phyloP scores from a whole-genome alignment of 2,888 invertebrate genomes.

The Acrocyrtus sp. region DNA sequence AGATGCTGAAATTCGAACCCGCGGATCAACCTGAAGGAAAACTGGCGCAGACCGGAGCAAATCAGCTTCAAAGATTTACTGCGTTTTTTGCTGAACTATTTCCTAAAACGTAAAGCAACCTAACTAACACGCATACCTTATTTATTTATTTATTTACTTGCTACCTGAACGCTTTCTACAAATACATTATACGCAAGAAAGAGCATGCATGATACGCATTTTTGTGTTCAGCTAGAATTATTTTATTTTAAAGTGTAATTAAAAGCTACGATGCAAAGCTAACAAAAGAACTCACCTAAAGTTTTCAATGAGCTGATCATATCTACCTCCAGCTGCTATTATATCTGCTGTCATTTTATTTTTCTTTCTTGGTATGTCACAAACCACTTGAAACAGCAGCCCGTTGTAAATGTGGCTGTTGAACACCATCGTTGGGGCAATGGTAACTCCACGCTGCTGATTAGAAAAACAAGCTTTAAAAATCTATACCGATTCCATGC shows the following conservation, averaged over 20 bases:
- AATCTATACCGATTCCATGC: too few relatives aligned
- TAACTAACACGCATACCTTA: too few relatives aligned
- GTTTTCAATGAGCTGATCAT: conserved; percentile 81
- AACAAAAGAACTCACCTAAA: conserved; percentile 71
- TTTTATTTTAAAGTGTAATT: conserved; percentile 17
- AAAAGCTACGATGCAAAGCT: too few relatives aligned
- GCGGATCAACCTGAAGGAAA: conserved; percentile 62
- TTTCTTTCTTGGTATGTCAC: conserved; percentile 71
- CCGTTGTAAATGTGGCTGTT: conserved; percentile 76
- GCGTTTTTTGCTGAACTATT: conserved; percentile 51
- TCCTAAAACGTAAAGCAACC: too few relatives aligned
- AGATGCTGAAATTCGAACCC: conserved; percentile 62
- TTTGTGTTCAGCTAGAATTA: not conserved
- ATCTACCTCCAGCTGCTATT: conserved; percentile 89
- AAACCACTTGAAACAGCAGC: conserved; percentile 75
- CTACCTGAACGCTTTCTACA: too few relatives aligned
- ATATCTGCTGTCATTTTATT: conserved; percentile 73
- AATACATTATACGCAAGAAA: too few relatives aligned
- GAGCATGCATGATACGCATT: too few relatives aligned
- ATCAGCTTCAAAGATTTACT: conserved; percentile 52
- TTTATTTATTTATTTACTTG: too few relatives aligned
- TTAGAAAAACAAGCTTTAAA: conserved; percentile 14
- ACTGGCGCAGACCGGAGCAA: conserved; percentile 47
- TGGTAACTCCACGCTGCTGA: conserved; percentile 70
- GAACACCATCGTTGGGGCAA: conserved; percentile 73